These are phyloP conservation scores for Hesperia comma DNA, from an alignment of 2,888 invertebrate genomes.

Conservation along the genomic window DNA sequence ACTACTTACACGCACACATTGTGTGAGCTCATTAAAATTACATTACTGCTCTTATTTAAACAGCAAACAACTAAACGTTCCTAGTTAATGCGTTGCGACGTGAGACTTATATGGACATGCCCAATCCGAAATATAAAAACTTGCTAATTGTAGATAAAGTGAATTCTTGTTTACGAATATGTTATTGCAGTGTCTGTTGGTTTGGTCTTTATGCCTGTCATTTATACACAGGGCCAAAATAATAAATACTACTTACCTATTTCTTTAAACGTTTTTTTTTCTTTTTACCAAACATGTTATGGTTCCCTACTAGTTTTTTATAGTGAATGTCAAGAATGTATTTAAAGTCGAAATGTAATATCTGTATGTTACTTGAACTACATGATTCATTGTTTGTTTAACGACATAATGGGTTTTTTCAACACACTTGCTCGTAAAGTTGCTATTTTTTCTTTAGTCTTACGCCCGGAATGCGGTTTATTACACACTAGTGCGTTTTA, in stretches of 20 bases:
- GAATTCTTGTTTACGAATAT: conserved; percentile 45
- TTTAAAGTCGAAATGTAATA: conserved; percentile 10
- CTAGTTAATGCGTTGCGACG: conserved; percentile 75
- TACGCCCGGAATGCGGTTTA: too few species aligned
- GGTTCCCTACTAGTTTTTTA: too few species aligned
- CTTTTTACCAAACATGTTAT: too few species aligned
- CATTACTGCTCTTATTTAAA: conserved; percentile 81
- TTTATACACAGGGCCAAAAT: not conserved
- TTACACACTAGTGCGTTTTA: too few species aligned
- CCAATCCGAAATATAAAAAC: conserved; percentile 50
- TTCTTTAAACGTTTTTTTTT: too few species aligned
- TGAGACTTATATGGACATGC: conserved; percentile 74
- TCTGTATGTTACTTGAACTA: conserved; percentile 52
- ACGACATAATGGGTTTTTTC: conserved; percentile 70
- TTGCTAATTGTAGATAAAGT: conserved; percentile 47
- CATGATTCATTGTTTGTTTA: conserved; percentile 57
- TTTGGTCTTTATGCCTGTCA: conserved; percentile 4
- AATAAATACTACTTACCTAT: not conserved
- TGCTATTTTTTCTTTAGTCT: too few species aligned
- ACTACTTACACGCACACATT: conserved; percentile 67
- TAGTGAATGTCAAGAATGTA: not conserved
- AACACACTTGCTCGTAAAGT: too few species aligned
- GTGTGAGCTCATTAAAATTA: conserved; percentile 81
- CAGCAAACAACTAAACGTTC: conserved; percentile 80
- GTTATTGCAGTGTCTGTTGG: conserved; percentile 36